Evolutionary conservation across 2,797 vertebrate species (phyloP), one percentile per base, ranked within the genome.

Genomic region (Myripristis jacobus): DNA sequence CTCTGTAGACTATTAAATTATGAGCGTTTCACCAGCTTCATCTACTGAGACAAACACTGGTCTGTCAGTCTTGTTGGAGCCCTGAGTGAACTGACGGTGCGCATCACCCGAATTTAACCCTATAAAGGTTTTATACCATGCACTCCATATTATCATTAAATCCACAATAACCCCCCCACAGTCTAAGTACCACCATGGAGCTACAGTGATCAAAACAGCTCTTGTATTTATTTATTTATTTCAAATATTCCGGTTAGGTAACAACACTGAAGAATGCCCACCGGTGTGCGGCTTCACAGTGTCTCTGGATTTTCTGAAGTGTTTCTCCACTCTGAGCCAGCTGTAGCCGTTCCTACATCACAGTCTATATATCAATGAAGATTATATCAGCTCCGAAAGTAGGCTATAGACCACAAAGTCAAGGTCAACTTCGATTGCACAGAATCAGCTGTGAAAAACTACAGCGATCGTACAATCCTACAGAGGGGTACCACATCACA

Each of bases 301-400:
- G 77, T 53, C 75, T 81, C 85, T 87, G 67, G 81, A 83, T 84
- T 66, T 58, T 52, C 81, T 59, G 11, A 53, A 70, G 66, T 75
- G 78, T 82, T 70, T 81, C 80, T 82, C 58, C 36, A 53, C 66
- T 51, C 46, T 51, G 60, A 66, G 62, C 57, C 63, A 43, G 46
- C 56, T 61, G 27, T 12, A 62, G 54, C 81, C 43, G 73, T 51
- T 36, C 43, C 46, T 7, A 27, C 66, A 77, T 16, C 41, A 29
- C 46, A 3, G 27, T 6, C 27, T 29, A 68, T 21, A 38, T 79
- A 81, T 86, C 82, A 76, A 53, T 36, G 64, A 77, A 41, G 65
- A 87, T 84, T 73, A 75, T 61, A 72, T 76, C 75, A 65, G 80
- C 72, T 81, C 21, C 68, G 67, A 64, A 74, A 84, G 64, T 66